These are phyloP conservation scores for Nasalis larvatus DNA, from an alignment of 2,113 vertebrate species.

Conservation along the genomic window DNA sequence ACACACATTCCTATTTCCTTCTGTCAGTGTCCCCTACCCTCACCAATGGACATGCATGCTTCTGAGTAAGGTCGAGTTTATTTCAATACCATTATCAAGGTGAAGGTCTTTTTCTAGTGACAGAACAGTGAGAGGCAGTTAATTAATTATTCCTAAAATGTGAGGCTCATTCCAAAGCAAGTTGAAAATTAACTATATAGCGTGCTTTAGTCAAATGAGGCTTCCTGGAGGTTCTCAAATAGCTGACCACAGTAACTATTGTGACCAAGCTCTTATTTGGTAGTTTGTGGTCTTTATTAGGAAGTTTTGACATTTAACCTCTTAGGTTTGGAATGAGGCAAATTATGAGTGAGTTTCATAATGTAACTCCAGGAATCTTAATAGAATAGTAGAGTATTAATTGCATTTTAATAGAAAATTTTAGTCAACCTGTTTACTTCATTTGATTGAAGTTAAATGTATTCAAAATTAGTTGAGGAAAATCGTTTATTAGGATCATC, in stretches of 20 bases:
- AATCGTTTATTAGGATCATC: not conserved
- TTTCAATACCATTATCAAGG: not conserved
- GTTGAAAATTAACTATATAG: not conserved
- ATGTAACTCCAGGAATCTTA: not conserved
- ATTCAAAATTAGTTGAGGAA: constrained; percentile 35
- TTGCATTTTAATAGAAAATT: constrained; percentile 55
- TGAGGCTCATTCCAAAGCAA: not conserved
- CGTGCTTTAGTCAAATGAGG: not conserved
- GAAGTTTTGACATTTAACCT: not conserved
- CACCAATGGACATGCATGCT: accelerated
- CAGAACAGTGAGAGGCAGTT: not conserved
- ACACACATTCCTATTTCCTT: not conserved
- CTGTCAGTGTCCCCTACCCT: accelerated
- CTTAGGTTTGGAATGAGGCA: constrained; percentile 23
- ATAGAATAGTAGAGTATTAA: not conserved
- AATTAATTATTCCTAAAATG: not conserved
- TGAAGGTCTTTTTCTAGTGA: not conserved
- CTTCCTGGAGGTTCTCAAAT: not conserved
- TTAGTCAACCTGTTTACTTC: constrained; percentile 16
- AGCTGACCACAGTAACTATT: not conserved
- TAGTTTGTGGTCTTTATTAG: not conserved
- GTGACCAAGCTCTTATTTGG: not conserved
- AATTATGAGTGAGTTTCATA: not conserved
- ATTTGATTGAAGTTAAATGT: constrained; percentile 33
- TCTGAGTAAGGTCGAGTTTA: not conserved